Evolutionary conservation across 2,797 vertebrate genomes (phyloP), one percentile per base, ranked within the genome.

Genomic region (Aselliscus stoliczkanus): DNA sequence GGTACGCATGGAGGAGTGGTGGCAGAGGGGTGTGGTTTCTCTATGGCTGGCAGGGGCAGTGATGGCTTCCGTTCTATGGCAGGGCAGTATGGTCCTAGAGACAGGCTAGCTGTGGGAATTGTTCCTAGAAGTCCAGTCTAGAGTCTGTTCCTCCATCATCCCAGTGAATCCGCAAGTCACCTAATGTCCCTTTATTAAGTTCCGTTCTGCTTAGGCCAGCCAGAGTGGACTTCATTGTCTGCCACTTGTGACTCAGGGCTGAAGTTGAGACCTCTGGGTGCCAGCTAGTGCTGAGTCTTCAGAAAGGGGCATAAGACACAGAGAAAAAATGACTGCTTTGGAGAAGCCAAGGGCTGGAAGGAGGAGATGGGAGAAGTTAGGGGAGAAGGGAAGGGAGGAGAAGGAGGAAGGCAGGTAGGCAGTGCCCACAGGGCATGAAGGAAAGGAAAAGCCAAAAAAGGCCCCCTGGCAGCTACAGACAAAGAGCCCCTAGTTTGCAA

Each of bases 61-160:
- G 37, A 64, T 8, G 14, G 17, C 31, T 94, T 80, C n/a, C 9
- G 8, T 47, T 31, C 52, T 10, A 11, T 4, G 37, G 44, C 27
- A 27, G 27, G 54, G 20, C 39, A 31, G 58, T 37, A 0, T 13
- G 47, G 3, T 29, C 13, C 44, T 13, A 12, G 67, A n/a, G 34
- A 2, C 0, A 1, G 29, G 25, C 5, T 29, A 0, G 42, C 17
- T 5, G 10, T 21, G 62, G 39, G 6, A 25, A n/a, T 67, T 67
- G 21, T 25, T 54, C 60, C 42, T 37, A 39, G 84, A 54, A 69
- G 17, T 42, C n/a, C 44, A 31, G 25, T 34, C 42, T 25, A 44
- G 14, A 31, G 7, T 56, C 79, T 80, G 34, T 42, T 54, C 58
- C 52, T 94, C 42, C 65, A 67, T 67, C 80, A 62, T n/a, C 27